Base-by-base conservation (phyloP, 2,888 invertebrate genomes). In the Spialia ferax region DNA sequence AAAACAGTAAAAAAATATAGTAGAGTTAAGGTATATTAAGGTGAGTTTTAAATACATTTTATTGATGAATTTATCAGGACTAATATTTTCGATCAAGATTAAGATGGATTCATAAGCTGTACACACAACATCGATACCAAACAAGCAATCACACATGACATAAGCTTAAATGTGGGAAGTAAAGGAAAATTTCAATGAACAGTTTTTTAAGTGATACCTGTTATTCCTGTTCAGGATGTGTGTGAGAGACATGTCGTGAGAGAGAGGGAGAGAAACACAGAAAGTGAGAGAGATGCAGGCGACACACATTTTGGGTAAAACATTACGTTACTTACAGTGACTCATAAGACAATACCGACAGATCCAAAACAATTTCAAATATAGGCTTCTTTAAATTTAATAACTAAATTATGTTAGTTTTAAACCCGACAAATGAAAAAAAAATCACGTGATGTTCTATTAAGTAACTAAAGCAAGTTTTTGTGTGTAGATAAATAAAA, bases 241-340 rank as follows among this genome's bases (percentile, higher is more conserved):
- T 91, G 91, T 88, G 90, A 90, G 88, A 92, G 91, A 91, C 91
- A 90, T 91, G 91, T 91, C 74, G 89, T 90, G 91, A 89, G 80
- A 91, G 84, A 91, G 82, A 90, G 88, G 91, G 91, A 93, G 83
- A 93, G 92, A 93, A 92, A 93, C 91, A 93, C 88, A 92, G 86
- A 91, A 86, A 90, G 91, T 91, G 90, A 93, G 91, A 93, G 87
- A 91, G 87, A 93, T 80, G 89, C 93, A 92, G 91, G 91, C 92
- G 78, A 89, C 91, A 90, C 85, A 88, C 82, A 78, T 70, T 73
- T 70, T 45, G 35, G 68, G 63, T 61, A 50, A 63, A 68, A 69
- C 59, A 69, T 48, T n/a, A 57, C 68, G 15, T 59, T 63, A 64
- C 66, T 23, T 48, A 67, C 67, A 59, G 26, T 52, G 65, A 65